These are phyloP conservation scores for Echiichthys vipera DNA, from an alignment of 2,797 vertebrate genomes.

Conservation along the genomic window DNA sequence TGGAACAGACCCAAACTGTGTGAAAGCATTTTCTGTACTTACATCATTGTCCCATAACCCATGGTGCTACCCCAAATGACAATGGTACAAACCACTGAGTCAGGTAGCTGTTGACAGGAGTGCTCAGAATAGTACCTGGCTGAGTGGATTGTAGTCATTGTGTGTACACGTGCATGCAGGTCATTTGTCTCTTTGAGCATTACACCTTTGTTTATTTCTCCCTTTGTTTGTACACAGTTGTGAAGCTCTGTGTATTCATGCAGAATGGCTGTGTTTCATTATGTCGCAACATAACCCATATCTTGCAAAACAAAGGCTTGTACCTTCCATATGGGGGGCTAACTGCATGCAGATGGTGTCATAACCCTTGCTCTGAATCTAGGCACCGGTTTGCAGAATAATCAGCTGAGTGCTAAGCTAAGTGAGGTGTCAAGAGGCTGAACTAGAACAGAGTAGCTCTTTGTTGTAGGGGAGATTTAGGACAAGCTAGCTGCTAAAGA, in stretches of 20 bases:
- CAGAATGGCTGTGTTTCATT: background rate
- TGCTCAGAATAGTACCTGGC: conserved; percentile 51
- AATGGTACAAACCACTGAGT: conserved; percentile 64
- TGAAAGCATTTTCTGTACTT: conserved; percentile 6
- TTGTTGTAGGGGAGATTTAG: conserved; percentile 28
- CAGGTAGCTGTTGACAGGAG: conserved; percentile 51
- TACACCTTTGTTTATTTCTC: conserved; percentile 45
- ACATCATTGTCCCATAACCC: conserved; percentile 26
- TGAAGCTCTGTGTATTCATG: conserved; percentile 7
- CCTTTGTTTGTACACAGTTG: conserved; percentile 29
- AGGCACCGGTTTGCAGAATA: background rate
- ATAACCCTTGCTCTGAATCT: background rate
- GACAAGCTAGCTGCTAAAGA: background rate
- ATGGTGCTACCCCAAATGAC: conserved; percentile 10
- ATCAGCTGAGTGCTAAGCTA: conserved; percentile 22
- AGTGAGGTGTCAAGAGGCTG: conserved; percentile 31
- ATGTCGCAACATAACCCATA: background rate
- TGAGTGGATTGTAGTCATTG: conserved; percentile 41
- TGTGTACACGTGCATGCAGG: background rate
- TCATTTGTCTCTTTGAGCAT: conserved; percentile 27
- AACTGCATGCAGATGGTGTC: conserved; percentile 9
- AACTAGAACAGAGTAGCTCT: conserved; percentile 20
- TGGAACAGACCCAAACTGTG: conserved; percentile 24
- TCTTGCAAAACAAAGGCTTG: conserved; percentile 24
- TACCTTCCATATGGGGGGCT: background rate